phyloP scores from a whole-genome alignment of 2,113 vertebrate species.

The Zosterops lateralis region DNA sequence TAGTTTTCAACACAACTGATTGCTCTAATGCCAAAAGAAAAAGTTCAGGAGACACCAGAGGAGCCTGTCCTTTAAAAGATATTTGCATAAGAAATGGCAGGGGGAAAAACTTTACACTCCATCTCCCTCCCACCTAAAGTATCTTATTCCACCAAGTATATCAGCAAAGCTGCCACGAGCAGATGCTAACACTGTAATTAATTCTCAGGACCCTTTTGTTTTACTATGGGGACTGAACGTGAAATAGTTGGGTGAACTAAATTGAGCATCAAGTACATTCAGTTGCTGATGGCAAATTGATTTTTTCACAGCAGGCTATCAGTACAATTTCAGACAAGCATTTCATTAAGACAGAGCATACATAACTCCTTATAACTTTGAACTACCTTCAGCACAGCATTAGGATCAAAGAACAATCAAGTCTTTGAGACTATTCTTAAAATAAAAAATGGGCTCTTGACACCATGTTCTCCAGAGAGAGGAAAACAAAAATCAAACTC shows the following conservation, averaged over 20 bases:
- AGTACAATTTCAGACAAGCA: conserved; percentile 51
- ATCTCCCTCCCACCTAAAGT: background rate
- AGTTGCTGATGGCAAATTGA: conserved; percentile 57
- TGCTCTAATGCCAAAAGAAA: background rate
- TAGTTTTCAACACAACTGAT: background rate
- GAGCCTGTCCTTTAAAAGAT: background rate
- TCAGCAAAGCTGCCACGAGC: conserved; percentile 38
- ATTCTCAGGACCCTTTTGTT: conserved; percentile 59
- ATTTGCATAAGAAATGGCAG: background rate
- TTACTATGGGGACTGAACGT: conserved; percentile 31
- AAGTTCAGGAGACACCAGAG: background rate
- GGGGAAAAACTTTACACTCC: background rate
- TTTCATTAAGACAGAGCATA: conserved; percentile 43
- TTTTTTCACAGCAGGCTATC: conserved; percentile 62
- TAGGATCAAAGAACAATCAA: conserved; percentile 27
- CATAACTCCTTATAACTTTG: conserved; percentile 51
- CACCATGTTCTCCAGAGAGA: background rate
- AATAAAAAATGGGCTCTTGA: conserved; percentile 2
- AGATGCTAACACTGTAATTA: conserved; percentile 64
- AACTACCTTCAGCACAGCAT: conserved; percentile 51
- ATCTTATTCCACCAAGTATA: background rate
- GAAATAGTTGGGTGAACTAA: conserved; percentile 54
- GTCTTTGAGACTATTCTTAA: conserved; percentile 17
- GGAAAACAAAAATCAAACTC: background rate
- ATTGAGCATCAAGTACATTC: conserved; percentile 44